Base-by-base conservation (phyloP, 1,140 invertebrate genomes). In the Brachionus manjavacas region DNA sequence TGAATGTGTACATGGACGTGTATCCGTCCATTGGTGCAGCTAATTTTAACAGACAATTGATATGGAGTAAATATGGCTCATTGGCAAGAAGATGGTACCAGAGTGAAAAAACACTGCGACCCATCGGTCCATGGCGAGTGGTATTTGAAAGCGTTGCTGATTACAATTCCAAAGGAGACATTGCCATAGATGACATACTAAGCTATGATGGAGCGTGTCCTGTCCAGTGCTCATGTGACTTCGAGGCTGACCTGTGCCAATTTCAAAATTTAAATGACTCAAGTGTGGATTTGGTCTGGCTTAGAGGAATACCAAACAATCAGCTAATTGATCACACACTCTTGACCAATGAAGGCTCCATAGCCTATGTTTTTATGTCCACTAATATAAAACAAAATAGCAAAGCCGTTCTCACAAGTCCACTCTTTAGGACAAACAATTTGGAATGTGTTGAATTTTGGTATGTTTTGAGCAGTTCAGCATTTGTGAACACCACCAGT, bases 71-170 rank as follows among this genome's bases (percentile, higher is more conserved):
- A 25, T 86, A 86, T n/a, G 84, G 83, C 28, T 87, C 86, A 14
- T 86, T 87, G 72, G 88, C 87, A 41, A 88, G 89, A 85, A 80
- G 86, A 1, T 89, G 88, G 88, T 86, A 84, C 16, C 60, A 86
- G 43, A 87, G 68, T 11, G 39, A 85, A 6, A 86, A 85, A 49
- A 86, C 86, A 3, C 23, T 88, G 7, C 74, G 84, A n/a, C 85
- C 78, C 31, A 46, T 39, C 39, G 14, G 7, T 55, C 43, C 68
- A 49, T 83, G 60, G 60, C 20, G 68, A 68, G 12, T 83, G n/a
- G 68, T 60, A 16, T 28, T 83, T 3, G 81, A 83, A 70, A 64
- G 35, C 25, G 43, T 70, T n/a, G 1, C 23, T n/a, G 81, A 9
- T 25, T 8, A 60, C 14, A 2, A 16, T 35, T 35, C 31, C 31